Base-by-base conservation (phyloP, 2,113 vertebrate genomes). In the Microtus oregoni region DNA sequence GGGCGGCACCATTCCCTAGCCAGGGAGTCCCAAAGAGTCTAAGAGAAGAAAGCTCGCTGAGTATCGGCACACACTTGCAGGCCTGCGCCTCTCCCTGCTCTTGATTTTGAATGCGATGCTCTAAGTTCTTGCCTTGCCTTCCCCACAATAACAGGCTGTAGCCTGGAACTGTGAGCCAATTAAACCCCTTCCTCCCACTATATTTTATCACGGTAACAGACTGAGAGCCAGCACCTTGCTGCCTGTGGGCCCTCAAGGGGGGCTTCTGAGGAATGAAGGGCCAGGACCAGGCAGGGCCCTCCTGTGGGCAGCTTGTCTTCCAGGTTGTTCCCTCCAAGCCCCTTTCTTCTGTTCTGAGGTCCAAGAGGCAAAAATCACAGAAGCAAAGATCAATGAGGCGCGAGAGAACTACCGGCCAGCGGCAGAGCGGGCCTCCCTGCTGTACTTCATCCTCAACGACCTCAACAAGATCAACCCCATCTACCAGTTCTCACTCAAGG, bases 401-500 rank as follows among this genome's bases (percentile, higher is more conserved):
- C 94, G 99, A 72, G 99, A 99, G 77, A 98, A 96, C 94, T 99
- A 99, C 96, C 97, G 98, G 32, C 98, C 98, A 0, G 98, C 97
- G 0, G 98, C 98, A 0, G 98, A 96, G 92, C 92, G 98, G 0
- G 98, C 99, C 0, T 98, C 99, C 2, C 95, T 99, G 30, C 97
- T 99, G 0, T 99, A 99, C 97, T 99, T 99, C 96, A 99, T 99
- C 78, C 97, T 99, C n/a, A 98, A 98, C 0, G 98, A 99, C 97
- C 98, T 99, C 86, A 97, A 97, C 97, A 99, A 99, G 89, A 99
- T 99, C 97, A 98, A 98, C 95, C 98, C 98, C 96, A 98, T 99
- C 96, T 99, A 99, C 96, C 99, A 99, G 97, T 99, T 99, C 97
- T 99, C 99, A 0, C 98, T 99, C 63, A 99, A 99, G 98, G 99